Base-by-base conservation (phyloP, 2,797 vertebrate genomes). In the Sebastes goodei region DNA sequence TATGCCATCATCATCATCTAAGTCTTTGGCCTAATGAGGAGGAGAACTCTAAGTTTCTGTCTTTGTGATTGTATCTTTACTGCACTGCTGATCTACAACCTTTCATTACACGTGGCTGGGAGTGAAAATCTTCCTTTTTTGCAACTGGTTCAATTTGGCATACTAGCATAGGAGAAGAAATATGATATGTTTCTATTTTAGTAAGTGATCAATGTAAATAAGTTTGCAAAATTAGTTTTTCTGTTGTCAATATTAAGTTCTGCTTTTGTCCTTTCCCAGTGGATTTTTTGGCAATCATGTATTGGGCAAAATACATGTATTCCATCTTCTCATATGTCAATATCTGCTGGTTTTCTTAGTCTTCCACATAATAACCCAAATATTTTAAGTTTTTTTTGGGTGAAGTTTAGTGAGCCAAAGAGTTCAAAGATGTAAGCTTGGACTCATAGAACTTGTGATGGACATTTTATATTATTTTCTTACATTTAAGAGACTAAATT, bases 151-250 rank as follows among this genome's bases (percentile, higher is more conserved):
- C 38, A 52, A 30, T 82, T 85, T 80, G 35, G 74, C 81, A 42
- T n/a, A 35, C 27, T 15, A 46, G 42, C 65, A 35, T 29, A 62
- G 68, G 69, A 8, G 7, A 42, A 27, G 33, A 71, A 55, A 32
- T 57, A 56, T 20, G 30, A 62, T 73, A 20, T 74, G 64, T 89
- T 89, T 89, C 66, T 88, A 38, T 93, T 91, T 91, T 77, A 83
- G 69, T 78, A 78, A 80, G 25, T 80, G 82, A 91, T 93, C 70
- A 67, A 55, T 92, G 88, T 93, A 92, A 91, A 93, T 91, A 92
- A 23, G 71, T 90, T 92, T 68, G 71, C 60, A 70, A 57, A 83
- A 42, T 85, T 88, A 78, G 30, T 80, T 86, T 89, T 60, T 55
- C 53, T 82, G 71, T 85, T 87, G 88, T 83, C 32, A 23, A 67